Percentiles rank a stretch among this genome's conserved stretches.
phyloP scores from a whole-genome alignment of 2,797 vertebrate species.

The Sebastes flavidus region DNA sequence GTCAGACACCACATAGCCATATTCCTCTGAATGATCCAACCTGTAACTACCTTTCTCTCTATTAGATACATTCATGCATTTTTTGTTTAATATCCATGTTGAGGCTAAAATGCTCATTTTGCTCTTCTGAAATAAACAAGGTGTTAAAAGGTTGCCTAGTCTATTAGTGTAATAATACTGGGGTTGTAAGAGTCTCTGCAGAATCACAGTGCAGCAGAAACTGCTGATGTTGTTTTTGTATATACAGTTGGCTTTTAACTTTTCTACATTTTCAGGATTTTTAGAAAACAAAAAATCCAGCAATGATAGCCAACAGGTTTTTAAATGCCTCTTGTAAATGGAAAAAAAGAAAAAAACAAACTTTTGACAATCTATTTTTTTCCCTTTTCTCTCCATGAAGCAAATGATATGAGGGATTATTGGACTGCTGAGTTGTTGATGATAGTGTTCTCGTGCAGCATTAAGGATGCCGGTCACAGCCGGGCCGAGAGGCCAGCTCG shows the following conservation, averaged over 20 bases:
- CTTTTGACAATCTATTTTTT: not conserved
- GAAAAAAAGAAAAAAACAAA: not conserved
- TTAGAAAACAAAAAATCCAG: not conserved
- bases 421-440: conserved; percentile 17
- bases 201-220: not conserved
- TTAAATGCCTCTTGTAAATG: not conserved
- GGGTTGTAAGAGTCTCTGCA: not conserved
- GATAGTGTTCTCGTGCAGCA: conserved; percentile 46
- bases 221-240: not conserved
- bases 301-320: not conserved
- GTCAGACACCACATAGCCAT: not conserved
- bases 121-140: not conserved
- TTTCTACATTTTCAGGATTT: not conserved
- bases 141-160: not conserved
- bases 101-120: not conserved
- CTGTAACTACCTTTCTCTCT: not conserved
- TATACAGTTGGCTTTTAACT: not conserved
- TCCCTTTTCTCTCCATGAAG: not conserved
- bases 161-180: not conserved
- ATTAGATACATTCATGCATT: not conserved
- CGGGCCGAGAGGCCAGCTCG: conserved; percentile 46
- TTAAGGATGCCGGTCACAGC: conserved; percentile 72
- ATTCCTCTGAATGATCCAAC: not conserved
- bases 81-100: not conserved
- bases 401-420: conserved; percentile 8